Evolutionary conservation across 2,113 vertebrate species (phyloP).

Genomic region (Ochotona curzoniae): DNA sequence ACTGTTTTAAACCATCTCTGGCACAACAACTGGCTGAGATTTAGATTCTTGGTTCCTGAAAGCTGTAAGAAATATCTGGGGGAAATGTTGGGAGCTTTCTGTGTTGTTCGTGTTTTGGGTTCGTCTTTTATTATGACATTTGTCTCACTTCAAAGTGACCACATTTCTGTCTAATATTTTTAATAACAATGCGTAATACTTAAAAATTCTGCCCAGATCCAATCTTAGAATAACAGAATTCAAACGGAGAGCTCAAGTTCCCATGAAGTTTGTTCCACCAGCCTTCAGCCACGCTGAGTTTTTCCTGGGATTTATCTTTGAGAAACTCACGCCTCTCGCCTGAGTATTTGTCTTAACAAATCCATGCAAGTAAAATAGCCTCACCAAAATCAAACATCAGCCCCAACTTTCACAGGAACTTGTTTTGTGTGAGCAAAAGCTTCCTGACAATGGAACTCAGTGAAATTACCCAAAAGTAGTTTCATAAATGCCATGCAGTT

Average conservation of each 20-base stretch:
- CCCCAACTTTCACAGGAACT: conserved; percentile 49
- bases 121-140: conserved; percentile 3
- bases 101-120: background rate
- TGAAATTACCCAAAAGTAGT: conserved; percentile 68
- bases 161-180: conserved; percentile 45
- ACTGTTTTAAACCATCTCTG: conserved; percentile 82
- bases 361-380: conserved; percentile 46
- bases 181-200: conserved; percentile 9
- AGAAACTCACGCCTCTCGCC: background rate
- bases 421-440: conserved; percentile 51
- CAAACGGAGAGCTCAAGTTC: conserved; percentile 40
- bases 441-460: conserved; percentile 57
- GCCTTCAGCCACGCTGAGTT: background rate
- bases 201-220: background rate
- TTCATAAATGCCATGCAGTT: conserved; percentile 57
- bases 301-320: conserved; percentile 33
- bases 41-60: conserved; percentile 48
- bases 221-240: conserved; percentile 45
- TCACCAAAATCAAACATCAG: conserved; percentile 26
- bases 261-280: background rate
- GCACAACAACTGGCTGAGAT: background rate
- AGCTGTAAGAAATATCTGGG: conserved; percentile 21
- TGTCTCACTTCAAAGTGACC: background rate
- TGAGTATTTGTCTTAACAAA: conserved; percentile 55
- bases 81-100: conserved; percentile 10